Conservation (phyloP, 2,113 vertebrate genomes). For the Burhinus oedicnemus region DNA sequence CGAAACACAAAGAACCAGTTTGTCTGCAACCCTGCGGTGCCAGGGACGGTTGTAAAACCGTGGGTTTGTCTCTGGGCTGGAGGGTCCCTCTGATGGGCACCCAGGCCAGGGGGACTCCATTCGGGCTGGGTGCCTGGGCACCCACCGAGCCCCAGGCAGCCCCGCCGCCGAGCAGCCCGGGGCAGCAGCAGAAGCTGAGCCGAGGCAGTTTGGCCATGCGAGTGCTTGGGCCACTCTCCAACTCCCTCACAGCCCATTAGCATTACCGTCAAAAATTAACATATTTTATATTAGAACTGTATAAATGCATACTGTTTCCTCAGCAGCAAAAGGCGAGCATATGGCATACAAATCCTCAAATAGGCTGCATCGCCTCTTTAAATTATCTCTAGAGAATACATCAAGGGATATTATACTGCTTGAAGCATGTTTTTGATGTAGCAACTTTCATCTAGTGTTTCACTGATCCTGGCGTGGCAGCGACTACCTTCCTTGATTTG, state of each 20-base stretch:
- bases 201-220: background rate
- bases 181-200: background rate
- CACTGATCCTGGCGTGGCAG: background rate
- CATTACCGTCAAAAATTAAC: background rate
- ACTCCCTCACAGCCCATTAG: background rate
- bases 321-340: background rate
- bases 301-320: background rate
- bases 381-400: slow-evolving; percentile 50
- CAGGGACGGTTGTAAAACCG: rapidly evolving
- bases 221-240: background rate
- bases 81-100: background rate
- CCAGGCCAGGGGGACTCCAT: rapidly evolving
- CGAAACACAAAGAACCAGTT: rapidly evolving
- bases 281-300: background rate
- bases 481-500: background rate
- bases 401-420: slow-evolving; percentile 39
- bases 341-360: slow-evolving; percentile 14
- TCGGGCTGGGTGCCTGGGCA: background rate
- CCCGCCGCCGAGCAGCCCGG: background rate
- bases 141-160: background rate
- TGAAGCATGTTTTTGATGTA: slow-evolving; percentile 52
- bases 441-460: background rate
- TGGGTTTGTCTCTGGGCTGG: background rate
- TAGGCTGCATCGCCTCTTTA: slow-evolving; percentile 36
- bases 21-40: rapidly evolving